Conservation (phyloP, 2,888 invertebrate species). For the Pycnomerus fuliginosus region DNA sequence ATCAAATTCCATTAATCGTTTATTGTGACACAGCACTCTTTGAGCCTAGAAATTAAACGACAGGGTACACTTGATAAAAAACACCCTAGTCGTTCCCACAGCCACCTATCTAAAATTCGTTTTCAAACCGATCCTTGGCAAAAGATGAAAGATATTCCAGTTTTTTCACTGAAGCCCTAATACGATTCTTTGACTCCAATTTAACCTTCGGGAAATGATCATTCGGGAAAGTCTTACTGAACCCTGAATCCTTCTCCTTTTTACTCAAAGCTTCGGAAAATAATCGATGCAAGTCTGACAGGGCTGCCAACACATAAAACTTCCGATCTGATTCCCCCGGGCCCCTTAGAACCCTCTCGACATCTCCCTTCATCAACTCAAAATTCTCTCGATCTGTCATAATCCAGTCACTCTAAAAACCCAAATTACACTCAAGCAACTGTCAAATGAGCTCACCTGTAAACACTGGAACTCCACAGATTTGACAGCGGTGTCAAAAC, state of each 20-base stretch:
- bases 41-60: too few relatives aligned
- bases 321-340: slow-evolving; percentile 57
- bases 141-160: slow-evolving; percentile 72
- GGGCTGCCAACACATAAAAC: slow-evolving; percentile 62
- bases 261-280: slow-evolving; percentile 12
- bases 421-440: not conserved
- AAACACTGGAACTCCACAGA: slow-evolving; percentile 58
- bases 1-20: too few relatives aligned
- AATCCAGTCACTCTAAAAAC: slow-evolving; percentile 59
- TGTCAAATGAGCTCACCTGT: slow-evolving; percentile 27
- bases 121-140: slow-evolving; percentile 50
- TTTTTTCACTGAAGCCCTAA: slow-evolving; percentile 64
- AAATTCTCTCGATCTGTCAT: slow-evolving; percentile 60
- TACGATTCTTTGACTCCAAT: slow-evolving; percentile 55
- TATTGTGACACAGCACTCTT: too few relatives aligned
- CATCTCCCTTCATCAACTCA: slow-evolving; percentile 61
- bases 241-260: slow-evolving; percentile 44
- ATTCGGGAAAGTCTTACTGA: slow-evolving; percentile 61
- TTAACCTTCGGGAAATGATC: slow-evolving; percentile 55
- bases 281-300: slow-evolving; percentile 58
- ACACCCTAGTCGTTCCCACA: slow-evolving; percentile 27
- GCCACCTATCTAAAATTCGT: slow-evolving; percentile 22
- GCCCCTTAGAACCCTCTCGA: slow-evolving; percentile 62
- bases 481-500: slow-evolving; percentile 62
- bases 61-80: too few relatives aligned